phyloP scores from a whole-genome alignment of 2,113 vertebrate species.

The Alouatta palliata region DNA sequence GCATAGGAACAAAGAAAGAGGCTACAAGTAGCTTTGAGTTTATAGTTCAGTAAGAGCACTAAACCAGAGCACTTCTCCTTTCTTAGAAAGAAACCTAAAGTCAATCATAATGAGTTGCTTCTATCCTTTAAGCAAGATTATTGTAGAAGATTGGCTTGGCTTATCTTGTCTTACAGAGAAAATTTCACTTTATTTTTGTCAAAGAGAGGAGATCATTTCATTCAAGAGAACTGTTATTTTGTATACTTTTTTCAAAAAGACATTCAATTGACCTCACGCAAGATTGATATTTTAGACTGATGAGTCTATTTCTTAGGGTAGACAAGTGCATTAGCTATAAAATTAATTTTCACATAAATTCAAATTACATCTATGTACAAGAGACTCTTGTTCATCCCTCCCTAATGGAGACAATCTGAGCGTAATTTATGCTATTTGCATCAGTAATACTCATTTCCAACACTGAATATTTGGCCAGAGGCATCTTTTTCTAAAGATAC shows the following conservation, averaged over 20 bases:
- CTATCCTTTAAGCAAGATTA: conserved; percentile 28
- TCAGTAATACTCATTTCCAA: not conserved
- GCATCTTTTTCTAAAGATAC: not conserved
- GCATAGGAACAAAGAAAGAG: not conserved
- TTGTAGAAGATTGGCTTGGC: conserved; percentile 16
- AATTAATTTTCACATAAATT: conserved; percentile 20
- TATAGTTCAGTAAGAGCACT: not conserved
- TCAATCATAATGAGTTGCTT: conserved; percentile 36
- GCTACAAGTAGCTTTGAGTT: not conserved
- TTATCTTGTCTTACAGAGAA: not conserved
- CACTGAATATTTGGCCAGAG: not conserved
- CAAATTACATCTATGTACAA: not conserved
- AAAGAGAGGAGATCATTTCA: conserved; percentile 34
- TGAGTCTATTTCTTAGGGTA: not conserved
- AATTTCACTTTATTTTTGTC: conserved; percentile 58
- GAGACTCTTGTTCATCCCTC: not conserved
- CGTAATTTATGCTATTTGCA: not conserved
- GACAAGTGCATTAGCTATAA: not conserved
- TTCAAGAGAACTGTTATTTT: not conserved
- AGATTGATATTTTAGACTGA: not conserved
- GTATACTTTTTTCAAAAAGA: conserved; percentile 36
- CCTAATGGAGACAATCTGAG: not conserved
- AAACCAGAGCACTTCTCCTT: not conserved
- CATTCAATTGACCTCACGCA: not conserved
- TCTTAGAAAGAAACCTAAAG: conserved; percentile 21